Base-by-base conservation (phyloP, 2,888 invertebrate genomes). In the Brassicogethes aeneus region DNA sequence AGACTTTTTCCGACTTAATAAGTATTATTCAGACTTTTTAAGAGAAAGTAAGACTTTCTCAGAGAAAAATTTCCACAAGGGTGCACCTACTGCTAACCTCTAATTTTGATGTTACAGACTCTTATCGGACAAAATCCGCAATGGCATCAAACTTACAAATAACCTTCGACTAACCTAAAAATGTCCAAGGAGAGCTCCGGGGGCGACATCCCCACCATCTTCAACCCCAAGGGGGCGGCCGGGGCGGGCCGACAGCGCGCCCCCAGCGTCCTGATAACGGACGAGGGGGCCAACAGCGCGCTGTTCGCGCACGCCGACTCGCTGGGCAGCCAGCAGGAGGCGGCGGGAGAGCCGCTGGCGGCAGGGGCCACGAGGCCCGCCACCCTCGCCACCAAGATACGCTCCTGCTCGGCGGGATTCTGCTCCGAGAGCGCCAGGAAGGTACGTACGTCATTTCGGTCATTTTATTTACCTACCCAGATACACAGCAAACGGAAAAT, bases 401-500 rank as follows among this genome's bases (percentile, higher is more conserved):
- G 65, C 47, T 64, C 70, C 44, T 87, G 87, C 62, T 81, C 80
- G 41, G 76, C 81, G 51, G 82, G 85, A 23, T 82, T 88, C 63
- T 89, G 88, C 68, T 87, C 88, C 37, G 81, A 82, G 61, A 79
- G 85, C 59, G 88, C 88, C 47, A 81, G 82, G 66, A 89, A 89
- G 78, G 88, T 87, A 52, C 54, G 55, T 45, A 15, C 12, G 16
- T 8, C 5, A 23, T 10, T 23, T 23, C 10, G n/a, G n/a, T n/a
- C n/a, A n/a, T 23, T 23, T 23, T 7, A 23, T 7, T 10, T 10
- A 23, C 23, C 5, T 23, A 23, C 10, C 5, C 5, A 23, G 23
- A 5, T 10, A 23, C 10, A 7, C 10, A 10, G n/a, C n/a, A n/a
- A n/a, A n/a, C n/a, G n/a, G n/a, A n/a, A n/a, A n/a, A n/a, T n/a